phyloP scores from a whole-genome alignment of 2,797 vertebrate species.

The Antrozous pallidus region DNA sequence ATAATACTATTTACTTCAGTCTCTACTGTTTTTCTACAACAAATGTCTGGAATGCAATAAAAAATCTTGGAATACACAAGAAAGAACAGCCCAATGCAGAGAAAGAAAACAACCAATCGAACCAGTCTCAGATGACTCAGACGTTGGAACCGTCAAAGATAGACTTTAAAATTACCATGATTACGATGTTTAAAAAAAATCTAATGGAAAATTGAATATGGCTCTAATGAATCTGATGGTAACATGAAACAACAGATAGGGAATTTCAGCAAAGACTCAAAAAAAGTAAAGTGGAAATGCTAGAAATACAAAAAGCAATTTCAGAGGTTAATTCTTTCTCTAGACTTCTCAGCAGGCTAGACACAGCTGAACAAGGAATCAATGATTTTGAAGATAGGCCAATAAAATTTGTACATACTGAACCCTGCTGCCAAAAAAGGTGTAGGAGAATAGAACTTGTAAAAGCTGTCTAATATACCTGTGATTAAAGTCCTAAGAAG shows the following conservation, averaged over 20 bases:
- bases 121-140: neutral
- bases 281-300: neutral
- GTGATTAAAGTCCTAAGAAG: neutral
- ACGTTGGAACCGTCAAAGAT: neutral
- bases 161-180: neutral
- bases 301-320: neutral
- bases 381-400: neutral
- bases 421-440: neutral
- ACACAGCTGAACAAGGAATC: neutral
- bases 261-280: conserved; percentile 12
- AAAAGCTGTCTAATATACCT: neutral
- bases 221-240: neutral
- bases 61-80: neutral
- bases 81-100: neutral
- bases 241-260: neutral
- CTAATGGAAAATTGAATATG: neutral
- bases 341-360: neutral
- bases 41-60: neutral
- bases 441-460: neutral
- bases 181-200: neutral
- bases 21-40: neutral
- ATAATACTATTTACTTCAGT: neutral
- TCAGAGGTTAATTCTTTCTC: conserved; percentile 5
- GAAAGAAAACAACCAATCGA: conserved; percentile 10
- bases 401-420: neutral